phyloP scores from a whole-genome alignment of 2,888 invertebrate species.

The Diaperis boleti region DNA sequence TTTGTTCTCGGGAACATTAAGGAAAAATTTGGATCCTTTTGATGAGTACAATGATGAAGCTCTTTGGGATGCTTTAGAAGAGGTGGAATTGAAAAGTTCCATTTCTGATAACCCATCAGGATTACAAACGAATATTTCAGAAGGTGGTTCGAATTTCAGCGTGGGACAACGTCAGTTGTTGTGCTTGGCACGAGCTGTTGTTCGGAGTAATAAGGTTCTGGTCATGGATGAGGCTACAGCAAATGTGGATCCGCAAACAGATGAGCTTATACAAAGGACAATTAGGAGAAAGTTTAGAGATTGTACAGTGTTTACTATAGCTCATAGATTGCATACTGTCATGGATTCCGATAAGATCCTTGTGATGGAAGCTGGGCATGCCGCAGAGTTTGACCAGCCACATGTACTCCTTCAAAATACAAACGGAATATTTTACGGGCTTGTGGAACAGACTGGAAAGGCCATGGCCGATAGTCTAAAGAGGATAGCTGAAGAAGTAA shows the following conservation, averaged over 20 bases:
- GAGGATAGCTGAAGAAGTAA: conserved; percentile 67
- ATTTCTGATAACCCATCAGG: conserved; percentile 67
- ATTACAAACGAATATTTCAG: conserved; percentile 63
- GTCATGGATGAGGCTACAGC: conserved; percentile 79
- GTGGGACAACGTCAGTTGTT: conserved; percentile 73
- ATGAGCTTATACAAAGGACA: conserved; percentile 80
- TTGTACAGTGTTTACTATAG: conserved; percentile 85
- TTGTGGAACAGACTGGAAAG: conserved; percentile 77
- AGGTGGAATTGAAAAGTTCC: conserved; percentile 62
- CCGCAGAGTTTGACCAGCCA: conserved; percentile 83
- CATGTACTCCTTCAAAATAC: conserved; percentile 70
- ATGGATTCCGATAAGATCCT: conserved; percentile 86
- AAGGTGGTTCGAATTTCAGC: conserved; percentile 69
- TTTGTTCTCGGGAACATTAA: conserved; percentile 68
- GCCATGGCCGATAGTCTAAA: conserved; percentile 74
- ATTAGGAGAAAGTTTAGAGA: conserved; percentile 78
- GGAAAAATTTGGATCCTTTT: conserved; percentile 59
- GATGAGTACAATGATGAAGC: conserved; percentile 47
- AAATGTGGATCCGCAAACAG: conserved; percentile 82
- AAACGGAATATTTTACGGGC: conserved; percentile 69
- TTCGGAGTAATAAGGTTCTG: conserved; percentile 61
- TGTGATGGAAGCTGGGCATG: conserved; percentile 81
- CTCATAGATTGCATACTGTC: conserved; percentile 84
- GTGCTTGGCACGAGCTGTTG: conserved; percentile 74
- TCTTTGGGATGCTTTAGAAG: conserved; percentile 51